Percentiles rank a stretch among this genome's conserved stretches.
Evolutionary conservation across 2,888 invertebrate genomes (phyloP).

Genomic region (Drosophila buzzatii): DNA sequence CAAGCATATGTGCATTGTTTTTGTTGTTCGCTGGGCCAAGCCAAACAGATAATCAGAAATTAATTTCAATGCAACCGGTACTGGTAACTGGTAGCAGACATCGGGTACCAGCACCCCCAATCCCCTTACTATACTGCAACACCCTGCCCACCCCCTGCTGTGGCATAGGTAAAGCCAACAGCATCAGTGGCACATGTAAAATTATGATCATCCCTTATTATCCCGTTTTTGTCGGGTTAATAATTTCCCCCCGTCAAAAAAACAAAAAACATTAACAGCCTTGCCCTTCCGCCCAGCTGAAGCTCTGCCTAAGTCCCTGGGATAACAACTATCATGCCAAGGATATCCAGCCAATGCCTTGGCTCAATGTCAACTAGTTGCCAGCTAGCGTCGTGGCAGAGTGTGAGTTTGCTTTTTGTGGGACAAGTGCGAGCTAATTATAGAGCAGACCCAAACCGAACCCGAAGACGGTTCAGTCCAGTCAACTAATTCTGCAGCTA

Average conservation of each 20-base stretch:
- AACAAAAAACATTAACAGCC: slow-evolving; percentile 56
- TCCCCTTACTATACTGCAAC: background rate
- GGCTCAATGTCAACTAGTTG: slow-evolving; percentile 41
- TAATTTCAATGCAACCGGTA: slow-evolving; percentile 82
- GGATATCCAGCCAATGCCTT: slow-evolving; percentile 41
- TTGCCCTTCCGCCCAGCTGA: slow-evolving; percentile 31
- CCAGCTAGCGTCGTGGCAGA: slow-evolving; percentile 7
- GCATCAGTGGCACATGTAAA: slow-evolving; percentile 68
- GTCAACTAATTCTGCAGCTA: background rate
- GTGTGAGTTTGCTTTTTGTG: slow-evolving; percentile 21
- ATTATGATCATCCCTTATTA: slow-evolving; percentile 83
- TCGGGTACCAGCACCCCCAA: slow-evolving; percentile 1
- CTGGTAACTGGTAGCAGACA: background rate
- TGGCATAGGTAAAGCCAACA: slow-evolving; percentile 35
- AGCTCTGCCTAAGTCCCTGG: slow-evolving; percentile 41
- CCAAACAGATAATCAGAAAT: slow-evolving; percentile 85
- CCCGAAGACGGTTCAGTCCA: background rate
- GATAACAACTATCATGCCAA: slow-evolving; percentile 54
- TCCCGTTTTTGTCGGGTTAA: slow-evolving; percentile 78
- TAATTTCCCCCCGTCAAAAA: slow-evolving; percentile 55
- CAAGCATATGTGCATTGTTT: slow-evolving; percentile 77
- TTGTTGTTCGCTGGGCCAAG: slow-evolving; percentile 50
- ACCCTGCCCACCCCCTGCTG: slow-evolving; percentile 44
- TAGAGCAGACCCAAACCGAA: slow-evolving; percentile 42
- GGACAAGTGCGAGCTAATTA: slow-evolving; percentile 75